phyloP scores from a whole-genome alignment of 2,797 vertebrate species.

The Lacerta viridis region DNA sequence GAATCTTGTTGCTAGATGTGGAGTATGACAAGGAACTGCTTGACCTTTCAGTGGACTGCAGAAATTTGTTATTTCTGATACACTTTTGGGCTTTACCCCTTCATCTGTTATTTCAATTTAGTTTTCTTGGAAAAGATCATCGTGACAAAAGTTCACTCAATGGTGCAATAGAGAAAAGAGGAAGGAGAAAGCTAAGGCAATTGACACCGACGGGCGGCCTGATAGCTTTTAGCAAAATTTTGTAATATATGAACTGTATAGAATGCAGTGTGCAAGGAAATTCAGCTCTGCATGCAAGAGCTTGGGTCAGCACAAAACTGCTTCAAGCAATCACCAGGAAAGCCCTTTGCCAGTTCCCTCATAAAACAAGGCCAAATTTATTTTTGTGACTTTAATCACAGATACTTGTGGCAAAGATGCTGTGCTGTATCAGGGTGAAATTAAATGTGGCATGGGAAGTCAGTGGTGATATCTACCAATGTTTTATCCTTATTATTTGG shows the following conservation, averaged over 20 bases:
- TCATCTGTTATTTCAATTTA: rapidly evolving
- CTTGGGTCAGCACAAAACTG: neutral
- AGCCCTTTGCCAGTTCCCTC: too few species aligned
- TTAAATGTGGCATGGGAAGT: too few species aligned
- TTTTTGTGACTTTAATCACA: too few species aligned
- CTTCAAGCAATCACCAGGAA: neutral
- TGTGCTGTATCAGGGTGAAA: too few species aligned
- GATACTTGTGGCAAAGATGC: too few species aligned
- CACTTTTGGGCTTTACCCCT: rapidly evolving
- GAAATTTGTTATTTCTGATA: neutral
- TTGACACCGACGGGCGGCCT: neutral
- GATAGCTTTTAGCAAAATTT: neutral
- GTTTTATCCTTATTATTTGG: too few species aligned
- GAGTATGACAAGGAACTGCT: neutral
- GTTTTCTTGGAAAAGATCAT: conserved; percentile 5
- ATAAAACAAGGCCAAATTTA: too few species aligned
- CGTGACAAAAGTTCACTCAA: neutral
- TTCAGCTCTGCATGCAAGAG: neutral
- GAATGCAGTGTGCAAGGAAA: neutral
- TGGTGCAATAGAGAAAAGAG: neutral
- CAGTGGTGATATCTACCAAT: too few species aligned
- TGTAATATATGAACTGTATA: neutral
- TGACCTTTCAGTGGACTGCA: neutral
- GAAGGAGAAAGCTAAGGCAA: neutral
- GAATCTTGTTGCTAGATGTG: too few species aligned